Conservation (phyloP, 92 coral and sea anemone genomes). For the Meandrina meandrites region DNA sequence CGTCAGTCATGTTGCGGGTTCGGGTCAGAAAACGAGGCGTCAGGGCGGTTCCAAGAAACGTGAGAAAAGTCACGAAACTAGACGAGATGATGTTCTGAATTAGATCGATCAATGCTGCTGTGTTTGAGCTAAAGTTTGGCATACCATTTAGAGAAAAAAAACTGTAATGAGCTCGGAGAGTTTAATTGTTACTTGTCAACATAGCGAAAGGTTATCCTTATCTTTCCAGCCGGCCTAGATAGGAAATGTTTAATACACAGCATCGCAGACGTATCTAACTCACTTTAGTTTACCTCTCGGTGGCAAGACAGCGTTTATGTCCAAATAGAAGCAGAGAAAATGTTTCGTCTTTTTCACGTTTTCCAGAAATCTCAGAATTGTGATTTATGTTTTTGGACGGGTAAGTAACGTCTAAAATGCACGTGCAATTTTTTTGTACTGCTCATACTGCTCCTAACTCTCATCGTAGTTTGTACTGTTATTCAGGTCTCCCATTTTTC, state of each 20-base stretch:
- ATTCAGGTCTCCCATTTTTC: not conserved
- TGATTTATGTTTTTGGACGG: not conserved
- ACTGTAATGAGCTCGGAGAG: not conserved
- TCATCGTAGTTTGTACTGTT: not conserved
- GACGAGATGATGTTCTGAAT: not conserved
- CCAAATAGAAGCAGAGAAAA: not conserved
- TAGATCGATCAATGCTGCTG: not conserved
- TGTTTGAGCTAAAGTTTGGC: slow-evolving; percentile 16
- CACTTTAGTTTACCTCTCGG: not conserved
- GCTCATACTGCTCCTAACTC: too few species aligned
- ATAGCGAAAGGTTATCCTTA: not conserved
- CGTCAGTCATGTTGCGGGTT: slow-evolving; percentile 19
- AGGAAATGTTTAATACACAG: not conserved
- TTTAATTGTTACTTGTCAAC: not conserved
- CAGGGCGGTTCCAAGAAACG: slow-evolving; percentile 10
- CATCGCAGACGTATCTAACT: not conserved
- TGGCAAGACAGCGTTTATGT: not conserved
- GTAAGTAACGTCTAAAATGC: not conserved
- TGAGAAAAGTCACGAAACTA: slow-evolving; percentile 8
- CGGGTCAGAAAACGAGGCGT: slow-evolving; percentile 4
- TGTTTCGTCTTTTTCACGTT: too few species aligned
- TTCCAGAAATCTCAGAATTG: not conserved
- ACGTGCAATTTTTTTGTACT: not conserved
- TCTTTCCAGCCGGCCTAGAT: not conserved
- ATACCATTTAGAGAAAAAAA: slow-evolving; percentile 9